Base-by-base conservation (phyloP, 2,888 invertebrate genomes). In the Anticlea derivata region DNA sequence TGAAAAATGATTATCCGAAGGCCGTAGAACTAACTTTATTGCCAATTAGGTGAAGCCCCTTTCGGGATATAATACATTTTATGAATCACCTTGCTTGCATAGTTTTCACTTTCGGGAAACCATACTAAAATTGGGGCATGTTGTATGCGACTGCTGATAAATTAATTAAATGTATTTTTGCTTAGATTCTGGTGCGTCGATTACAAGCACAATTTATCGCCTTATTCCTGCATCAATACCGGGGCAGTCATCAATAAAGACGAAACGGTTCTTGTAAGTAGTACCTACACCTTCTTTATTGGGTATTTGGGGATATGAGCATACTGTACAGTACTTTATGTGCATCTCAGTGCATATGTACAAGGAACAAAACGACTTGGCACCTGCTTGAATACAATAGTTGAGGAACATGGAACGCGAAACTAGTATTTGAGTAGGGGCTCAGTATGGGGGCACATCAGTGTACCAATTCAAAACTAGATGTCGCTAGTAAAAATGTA, bases 101-200 rank as follows among this genome's bases (percentile, higher is more conserved):
- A n/a, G n/a, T n/a, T n/a, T n/a, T n/a, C n/a, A n/a, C n/a, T n/a
- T n/a, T n/a, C n/a, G n/a, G n/a, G n/a, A n/a, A n/a, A n/a, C n/a
- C n/a, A n/a, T n/a, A n/a, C n/a, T n/a, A n/a, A n/a, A n/a, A n/a
- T n/a, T n/a, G n/a, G n/a, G n/a, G n/a, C n/a, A n/a, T n/a, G n/a
- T n/a, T n/a, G n/a, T n/a, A n/a, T n/a, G n/a, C 20, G 8, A 12
- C 7, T 24, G 12, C 7, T 1, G 6, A 31, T 27, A 27, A 22
- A 29, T 22, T n/a, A 17, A 30, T 6, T 30, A 23, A 2, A 17
- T n/a, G 3, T 13, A n/a, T 11, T 30, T 34, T 29, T 53, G 60
- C 49, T 20, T 55, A 93, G 98, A 66, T 99, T 98, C 83, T 99
- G 99, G 99, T 99, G 99, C 1, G 97, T 99, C 0, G 99, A 99